Percentiles rank a stretch among this genome's conserved stretches.
These are phyloP conservation scores for Leucophenga maculata DNA, from an alignment of 2,888 invertebrate genomes.

Conservation along the genomic window DNA sequence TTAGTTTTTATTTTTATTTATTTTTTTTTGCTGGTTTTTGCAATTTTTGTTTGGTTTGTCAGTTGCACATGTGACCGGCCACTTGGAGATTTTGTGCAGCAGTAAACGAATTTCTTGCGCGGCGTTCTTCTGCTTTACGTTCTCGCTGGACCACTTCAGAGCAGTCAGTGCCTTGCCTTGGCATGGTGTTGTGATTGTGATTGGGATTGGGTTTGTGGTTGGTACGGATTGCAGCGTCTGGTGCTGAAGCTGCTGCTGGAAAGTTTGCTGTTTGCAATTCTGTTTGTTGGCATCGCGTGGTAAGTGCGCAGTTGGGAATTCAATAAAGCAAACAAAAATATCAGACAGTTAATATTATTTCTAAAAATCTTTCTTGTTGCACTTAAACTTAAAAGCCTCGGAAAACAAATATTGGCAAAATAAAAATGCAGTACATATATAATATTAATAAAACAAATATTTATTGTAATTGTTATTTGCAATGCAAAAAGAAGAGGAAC, in stretches of 20 bases:
- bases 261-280: conserved; percentile 23
- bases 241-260: not conserved
- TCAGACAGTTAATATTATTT: too few species aligned
- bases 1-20: not conserved
- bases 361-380: too few species aligned
- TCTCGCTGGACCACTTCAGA: conserved; percentile 2
- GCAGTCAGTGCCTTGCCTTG: conserved; percentile 46
- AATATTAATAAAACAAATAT: not conserved
- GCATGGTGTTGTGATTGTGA: conserved; percentile 29
- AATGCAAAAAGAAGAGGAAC: not conserved
- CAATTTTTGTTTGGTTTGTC: conserved; percentile 47
- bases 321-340: conserved; percentile 13
- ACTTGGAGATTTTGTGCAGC: conserved; percentile 20
- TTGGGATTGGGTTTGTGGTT: not conserved
- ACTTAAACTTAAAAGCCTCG: too few species aligned
- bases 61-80: conserved; percentile 55
- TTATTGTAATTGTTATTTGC: conserved; percentile 1
- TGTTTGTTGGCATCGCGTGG: conserved; percentile 1
- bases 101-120: conserved; percentile 15
- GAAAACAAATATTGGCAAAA: too few species aligned
- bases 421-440: not conserved
- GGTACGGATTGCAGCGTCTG: not conserved
- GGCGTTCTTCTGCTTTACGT: conserved; percentile 16
- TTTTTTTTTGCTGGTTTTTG: conserved; percentile 7
- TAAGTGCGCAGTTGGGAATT: conserved; percentile 10